Conservation (phyloP, 2,113 vertebrate species). For the Apeltes quadracus region DNA sequence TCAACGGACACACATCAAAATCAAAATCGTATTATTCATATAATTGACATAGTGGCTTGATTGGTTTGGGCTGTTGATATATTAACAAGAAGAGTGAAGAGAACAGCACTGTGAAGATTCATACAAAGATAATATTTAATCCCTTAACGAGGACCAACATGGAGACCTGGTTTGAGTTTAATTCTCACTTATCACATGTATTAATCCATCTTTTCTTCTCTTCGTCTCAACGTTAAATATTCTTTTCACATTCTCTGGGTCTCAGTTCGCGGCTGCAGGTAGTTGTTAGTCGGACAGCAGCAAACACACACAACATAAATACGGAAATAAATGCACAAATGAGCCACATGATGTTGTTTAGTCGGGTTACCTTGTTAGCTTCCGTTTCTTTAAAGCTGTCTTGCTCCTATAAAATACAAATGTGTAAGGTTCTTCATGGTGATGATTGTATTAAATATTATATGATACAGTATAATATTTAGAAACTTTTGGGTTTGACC, state of each 20-base stretch:
- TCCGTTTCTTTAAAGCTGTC: conserved; percentile 97
- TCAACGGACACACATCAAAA: neutral
- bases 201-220: neutral
- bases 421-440: conserved; percentile 35
- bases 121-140: neutral
- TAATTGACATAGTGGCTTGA: too few species aligned
- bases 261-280: conserved; percentile 30
- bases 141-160: too few species aligned
- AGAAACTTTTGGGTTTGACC: conserved; percentile 1
- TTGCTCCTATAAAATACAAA: conserved; percentile 89
- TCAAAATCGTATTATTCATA: too few species aligned
- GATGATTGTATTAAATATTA: neutral
- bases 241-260: conserved; percentile 20
- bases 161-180: neutral
- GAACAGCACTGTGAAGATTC: neutral
- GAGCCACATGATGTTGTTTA: conserved; percentile 5
- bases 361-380: conserved; percentile 90
- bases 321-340: neutral
- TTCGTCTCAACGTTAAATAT: neutral
- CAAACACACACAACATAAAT: neutral
- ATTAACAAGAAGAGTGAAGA: neutral
- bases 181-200: neutral
- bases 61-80: neutral
- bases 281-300: conserved; percentile 26
- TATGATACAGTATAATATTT: neutral